phyloP scores from a whole-genome alignment of 2,888 invertebrate genomes.

The Limnephilus auricula region DNA sequence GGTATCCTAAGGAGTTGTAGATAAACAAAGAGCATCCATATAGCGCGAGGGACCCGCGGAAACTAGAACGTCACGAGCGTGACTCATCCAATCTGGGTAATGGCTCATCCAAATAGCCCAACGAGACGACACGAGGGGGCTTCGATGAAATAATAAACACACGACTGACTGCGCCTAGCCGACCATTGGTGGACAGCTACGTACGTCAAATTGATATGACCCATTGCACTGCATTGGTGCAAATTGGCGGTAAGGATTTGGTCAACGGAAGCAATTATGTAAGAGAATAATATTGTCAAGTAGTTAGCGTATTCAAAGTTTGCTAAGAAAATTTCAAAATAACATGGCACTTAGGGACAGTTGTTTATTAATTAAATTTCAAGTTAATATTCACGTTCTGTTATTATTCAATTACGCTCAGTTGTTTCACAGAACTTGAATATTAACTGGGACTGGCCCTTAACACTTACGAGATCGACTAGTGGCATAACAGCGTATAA shows the following conservation, averaged over 20 bases:
- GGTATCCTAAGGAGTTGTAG: too few relatives aligned
- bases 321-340: too few relatives aligned
- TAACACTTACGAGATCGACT: too few relatives aligned
- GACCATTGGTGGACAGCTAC: background rate
- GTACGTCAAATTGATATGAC: background rate
- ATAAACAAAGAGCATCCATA: background rate
- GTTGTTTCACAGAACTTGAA: too few relatives aligned
- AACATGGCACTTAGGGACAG: too few relatives aligned
- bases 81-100: background rate
- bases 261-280: background rate
- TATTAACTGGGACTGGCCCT: too few relatives aligned
- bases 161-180: background rate
- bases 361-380: too few relatives aligned
- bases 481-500: too few relatives aligned
- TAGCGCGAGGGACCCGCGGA: background rate
- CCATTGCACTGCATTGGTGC: background rate
- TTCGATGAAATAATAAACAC: background rate
- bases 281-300: background rate
- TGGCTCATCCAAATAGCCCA: background rate
- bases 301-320: too few relatives aligned
- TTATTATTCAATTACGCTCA: too few relatives aligned
- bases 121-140: background rate
- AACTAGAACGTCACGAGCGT: conserved; percentile 3
- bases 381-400: too few relatives aligned
- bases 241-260: background rate